Evolutionary conservation across 2,888 invertebrate genomes (phyloP).

Genomic region (Tenthredo livida): DNA sequence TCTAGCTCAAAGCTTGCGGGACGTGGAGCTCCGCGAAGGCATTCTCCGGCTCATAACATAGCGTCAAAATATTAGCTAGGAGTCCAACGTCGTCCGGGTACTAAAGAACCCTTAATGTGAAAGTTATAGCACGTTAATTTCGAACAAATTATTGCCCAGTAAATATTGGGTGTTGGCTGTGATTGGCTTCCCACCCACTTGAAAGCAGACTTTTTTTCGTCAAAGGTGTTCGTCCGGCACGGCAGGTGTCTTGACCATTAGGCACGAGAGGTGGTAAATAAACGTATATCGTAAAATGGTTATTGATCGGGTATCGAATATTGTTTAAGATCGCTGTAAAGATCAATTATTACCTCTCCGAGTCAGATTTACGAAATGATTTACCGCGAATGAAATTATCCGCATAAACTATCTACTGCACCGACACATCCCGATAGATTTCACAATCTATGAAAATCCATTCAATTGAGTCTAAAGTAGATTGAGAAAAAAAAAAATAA

Average conservation of each 20-base stretch:
- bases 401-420: neutral
- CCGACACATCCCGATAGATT: neutral
- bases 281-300: constrained; percentile 33
- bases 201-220: constrained; percentile 14
- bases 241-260: constrained; percentile 49
- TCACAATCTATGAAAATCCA: neutral
- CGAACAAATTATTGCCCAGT: constrained; percentile 50
- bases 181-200: constrained; percentile 49
- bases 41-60: constrained; percentile 32
- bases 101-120: constrained; percentile 54
- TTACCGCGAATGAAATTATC: neutral
- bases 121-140: constrained; percentile 54
- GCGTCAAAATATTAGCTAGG: constrained; percentile 51
- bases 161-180: constrained; percentile 48
- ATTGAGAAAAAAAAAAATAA: no score
- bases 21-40: constrained; percentile 14
- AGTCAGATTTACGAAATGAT: neutral
- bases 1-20: constrained; percentile 38
- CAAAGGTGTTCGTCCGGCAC: constrained; percentile 43
- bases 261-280: constrained; percentile 30
- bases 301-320: constrained; percentile 48
- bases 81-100: constrained; percentile 25
- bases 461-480: neutral
- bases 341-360: neutral
- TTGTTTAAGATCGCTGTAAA: constrained; percentile 30